Base-by-base conservation (phyloP, 2,113 vertebrate species). In the Rutilus rutilus region DNA sequence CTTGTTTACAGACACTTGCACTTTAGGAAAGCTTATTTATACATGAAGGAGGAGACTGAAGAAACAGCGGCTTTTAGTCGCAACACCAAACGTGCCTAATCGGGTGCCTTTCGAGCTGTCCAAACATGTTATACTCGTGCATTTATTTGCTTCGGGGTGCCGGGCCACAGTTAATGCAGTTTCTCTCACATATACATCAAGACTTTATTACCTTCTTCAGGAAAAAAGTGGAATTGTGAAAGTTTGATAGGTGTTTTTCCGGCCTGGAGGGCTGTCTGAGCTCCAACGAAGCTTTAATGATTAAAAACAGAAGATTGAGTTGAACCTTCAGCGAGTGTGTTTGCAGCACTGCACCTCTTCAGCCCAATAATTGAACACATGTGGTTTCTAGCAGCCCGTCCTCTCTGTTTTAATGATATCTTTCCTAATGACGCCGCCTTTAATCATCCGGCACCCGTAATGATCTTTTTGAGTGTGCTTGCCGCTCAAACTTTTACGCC, bases 281-380 rank as follows among this genome's bases (percentile, higher is more conserved):
- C 67, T 42, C 12, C 50, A 59, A 12, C 7, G 23, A 83, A 57
- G 81, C 81, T 73, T 83, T 83, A 73, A 73, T 83, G 81, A 83
- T 83, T 83, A 83, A 82, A 82, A 73, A 73, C 65, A 83, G 65
- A 83, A 83, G 67, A 83, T 82, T 65, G 80, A 82, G 64, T 82
- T 73, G 81, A 73, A 83, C 47, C 81, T 67, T 82, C 42, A 82
- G 79, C 19, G 62, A 83, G 67, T 39, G 62, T 82, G 60, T 82
- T 80, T 80, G 79, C 52, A 82, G 79, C 45, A 50, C 79, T 67
- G 60, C 79, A 79, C 77, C 77, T 79, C 57, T 79, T 60, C 77
- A 64, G 78, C n/a, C 59, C 39, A 80, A 80, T 80, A 80, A 80
- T 64, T 80, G 78, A 80, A 80, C 78, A 64, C 78, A 80, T 64